These are phyloP conservation scores for Lepus americanus DNA, from an alignment of 2,113 vertebrate genomes.

Conservation along the genomic window DNA sequence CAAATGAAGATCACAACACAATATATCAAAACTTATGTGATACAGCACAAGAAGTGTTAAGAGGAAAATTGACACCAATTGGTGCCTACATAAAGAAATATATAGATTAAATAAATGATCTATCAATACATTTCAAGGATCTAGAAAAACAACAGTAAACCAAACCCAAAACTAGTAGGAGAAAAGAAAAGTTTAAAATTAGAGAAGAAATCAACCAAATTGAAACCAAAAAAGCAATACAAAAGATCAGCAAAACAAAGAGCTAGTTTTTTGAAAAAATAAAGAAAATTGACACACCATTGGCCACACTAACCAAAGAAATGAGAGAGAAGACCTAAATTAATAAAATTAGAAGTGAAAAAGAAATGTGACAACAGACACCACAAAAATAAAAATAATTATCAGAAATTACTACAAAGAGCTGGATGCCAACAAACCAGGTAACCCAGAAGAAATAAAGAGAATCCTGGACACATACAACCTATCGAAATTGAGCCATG, in stretches of 20 bases:
- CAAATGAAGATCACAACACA: background rate
- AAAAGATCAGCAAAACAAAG: background rate
- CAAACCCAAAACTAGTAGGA: background rate
- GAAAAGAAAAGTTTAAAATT: background rate
- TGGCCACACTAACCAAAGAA: no score
- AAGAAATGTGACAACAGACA: no score
- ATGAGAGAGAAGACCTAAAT: no score
- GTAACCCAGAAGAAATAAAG: background rate
- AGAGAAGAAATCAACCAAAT: background rate
- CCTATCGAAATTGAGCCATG: background rate
- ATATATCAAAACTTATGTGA: background rate
- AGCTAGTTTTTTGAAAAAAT: background rate
- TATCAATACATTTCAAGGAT: background rate
- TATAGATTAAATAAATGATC: background rate
- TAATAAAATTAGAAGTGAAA: no score
- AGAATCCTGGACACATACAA: background rate
- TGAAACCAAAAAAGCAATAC: no score
- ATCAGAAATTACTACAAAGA: no score
- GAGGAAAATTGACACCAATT: background rate
- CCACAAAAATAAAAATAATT: no score
- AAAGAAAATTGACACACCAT: background rate
- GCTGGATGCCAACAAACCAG: no score
- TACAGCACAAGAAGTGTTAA: background rate
- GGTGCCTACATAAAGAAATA: background rate
- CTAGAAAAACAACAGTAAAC: background rate